Conservation (phyloP, 2,797 vertebrate species). For the Leptodactylus fallax region DNA sequence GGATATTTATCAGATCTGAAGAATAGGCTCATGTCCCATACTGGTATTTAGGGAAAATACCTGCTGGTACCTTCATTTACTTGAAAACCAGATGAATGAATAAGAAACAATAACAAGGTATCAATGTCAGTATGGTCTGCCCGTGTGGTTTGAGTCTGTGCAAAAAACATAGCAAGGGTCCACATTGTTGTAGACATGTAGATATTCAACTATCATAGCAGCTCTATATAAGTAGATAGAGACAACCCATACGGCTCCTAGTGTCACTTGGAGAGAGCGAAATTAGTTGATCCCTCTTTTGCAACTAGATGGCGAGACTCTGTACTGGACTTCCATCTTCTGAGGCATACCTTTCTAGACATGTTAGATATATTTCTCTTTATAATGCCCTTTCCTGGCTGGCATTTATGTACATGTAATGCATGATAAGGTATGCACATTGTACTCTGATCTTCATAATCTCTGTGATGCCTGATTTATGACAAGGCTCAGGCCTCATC, state of each 20-base stretch:
- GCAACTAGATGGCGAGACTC: not conserved
- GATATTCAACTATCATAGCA: too few relatives aligned
- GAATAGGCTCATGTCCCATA: not conserved
- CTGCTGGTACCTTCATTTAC: constrained; percentile 33
- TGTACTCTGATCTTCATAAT: not conserved
- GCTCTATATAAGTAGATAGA: not conserved
- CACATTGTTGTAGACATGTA: not conserved
- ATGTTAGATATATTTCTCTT: not conserved
- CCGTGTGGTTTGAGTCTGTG: not conserved
- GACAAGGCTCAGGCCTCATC: too few relatives aligned
- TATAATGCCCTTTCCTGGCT: not conserved
- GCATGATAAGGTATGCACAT: not conserved
- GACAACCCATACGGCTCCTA: not conserved
- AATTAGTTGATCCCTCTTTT: not conserved
- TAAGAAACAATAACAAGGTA: not conserved
- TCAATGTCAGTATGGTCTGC: not conserved
- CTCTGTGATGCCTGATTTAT: too few relatives aligned
- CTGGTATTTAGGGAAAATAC: constrained; percentile 8
- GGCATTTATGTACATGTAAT: not conserved
- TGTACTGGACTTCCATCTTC: not conserved
- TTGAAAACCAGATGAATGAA: not conserved
- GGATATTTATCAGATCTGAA: not conserved
- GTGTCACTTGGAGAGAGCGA: not conserved
- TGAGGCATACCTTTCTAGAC: too few relatives aligned
- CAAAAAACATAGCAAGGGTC: not conserved